Evolutionary conservation across 2,888 invertebrate species (phyloP).

Genomic region (Xylota segnis): DNA sequence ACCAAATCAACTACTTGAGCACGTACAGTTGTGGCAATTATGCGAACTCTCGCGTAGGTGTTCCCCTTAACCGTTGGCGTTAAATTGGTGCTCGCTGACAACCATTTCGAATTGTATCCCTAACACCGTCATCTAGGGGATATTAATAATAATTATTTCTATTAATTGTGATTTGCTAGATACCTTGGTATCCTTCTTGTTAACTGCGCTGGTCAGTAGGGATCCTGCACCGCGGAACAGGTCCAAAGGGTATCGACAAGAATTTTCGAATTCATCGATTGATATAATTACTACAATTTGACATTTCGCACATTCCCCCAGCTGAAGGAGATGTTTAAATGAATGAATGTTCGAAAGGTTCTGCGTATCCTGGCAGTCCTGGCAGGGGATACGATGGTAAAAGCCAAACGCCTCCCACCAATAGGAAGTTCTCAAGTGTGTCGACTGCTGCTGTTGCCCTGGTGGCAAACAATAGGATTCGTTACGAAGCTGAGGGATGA

Average conservation of each 20-base stretch:
- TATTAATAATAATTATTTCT: constrained; percentile 35
- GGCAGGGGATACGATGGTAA: constrained; percentile 26
- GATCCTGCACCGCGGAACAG: background rate
- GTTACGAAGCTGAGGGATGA: constrained; percentile 42
- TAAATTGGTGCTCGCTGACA: constrained; percentile 14
- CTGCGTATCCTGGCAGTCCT: constrained; percentile 55
- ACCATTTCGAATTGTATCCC: constrained; percentile 11
- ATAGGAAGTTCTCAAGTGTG: constrained; percentile 44
- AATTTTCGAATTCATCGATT: constrained; percentile 61
- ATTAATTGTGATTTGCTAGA: constrained; percentile 23
- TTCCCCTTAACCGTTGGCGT: constrained; percentile 46
- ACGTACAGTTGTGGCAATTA: constrained; percentile 80
- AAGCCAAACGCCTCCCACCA: constrained; percentile 25
- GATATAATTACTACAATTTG: constrained; percentile 73
- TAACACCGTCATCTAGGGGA: constrained; percentile 14
- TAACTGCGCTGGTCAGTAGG: constrained; percentile 4
- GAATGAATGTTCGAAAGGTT: constrained; percentile 51
- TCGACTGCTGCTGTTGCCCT: constrained; percentile 30
- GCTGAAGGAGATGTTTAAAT: constrained; percentile 33
- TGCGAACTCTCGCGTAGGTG: constrained; percentile 77
- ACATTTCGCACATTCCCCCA: constrained; percentile 60
- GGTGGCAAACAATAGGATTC: constrained; percentile 65
- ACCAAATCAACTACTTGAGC: constrained; percentile 78
- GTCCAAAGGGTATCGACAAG: constrained; percentile 14
- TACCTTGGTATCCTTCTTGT: background rate